These are phyloP conservation scores for Cathartes aura DNA, from an alignment of 2,113 vertebrate species.

Conservation along the genomic window DNA sequence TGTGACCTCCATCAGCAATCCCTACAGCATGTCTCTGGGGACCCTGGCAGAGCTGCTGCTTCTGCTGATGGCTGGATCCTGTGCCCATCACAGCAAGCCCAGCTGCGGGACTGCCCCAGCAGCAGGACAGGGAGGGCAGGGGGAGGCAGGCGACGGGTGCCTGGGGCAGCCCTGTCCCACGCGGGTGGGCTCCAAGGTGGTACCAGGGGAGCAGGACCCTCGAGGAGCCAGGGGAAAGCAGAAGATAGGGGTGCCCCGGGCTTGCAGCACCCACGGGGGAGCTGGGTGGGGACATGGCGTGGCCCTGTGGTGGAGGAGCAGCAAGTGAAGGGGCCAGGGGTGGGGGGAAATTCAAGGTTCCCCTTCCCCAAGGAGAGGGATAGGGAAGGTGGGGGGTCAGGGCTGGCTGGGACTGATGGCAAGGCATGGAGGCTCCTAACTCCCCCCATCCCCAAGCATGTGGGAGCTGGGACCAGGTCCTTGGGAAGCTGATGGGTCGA, in stretches of 20 bases:
- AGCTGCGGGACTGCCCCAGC: neutral
- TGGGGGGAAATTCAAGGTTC: neutral
- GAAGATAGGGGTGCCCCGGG: neutral
- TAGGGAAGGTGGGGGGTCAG: neutral
- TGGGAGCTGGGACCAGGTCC: neutral
- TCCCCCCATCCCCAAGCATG: neutral
- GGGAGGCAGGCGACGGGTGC: neutral
- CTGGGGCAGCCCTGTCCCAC: neutral
- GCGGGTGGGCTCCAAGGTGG: neutral
- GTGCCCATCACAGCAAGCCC: neutral
- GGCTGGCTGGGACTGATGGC: neutral
- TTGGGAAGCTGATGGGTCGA: neutral
- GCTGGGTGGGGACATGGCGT: neutral
- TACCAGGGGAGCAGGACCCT: neutral
- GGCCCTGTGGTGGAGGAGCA: neutral
- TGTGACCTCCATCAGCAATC: neutral
- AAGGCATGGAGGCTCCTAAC: no score
- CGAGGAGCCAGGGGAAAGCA: neutral
- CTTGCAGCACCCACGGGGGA: neutral
- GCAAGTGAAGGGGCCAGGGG: neutral
- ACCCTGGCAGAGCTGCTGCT: neutral
- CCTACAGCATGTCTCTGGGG: neutral
- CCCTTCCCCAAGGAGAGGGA: neutral
- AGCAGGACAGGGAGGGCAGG: neutral
- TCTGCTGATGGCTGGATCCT: neutral